Evolutionary conservation across 1,140 invertebrate genomes (phyloP).

Genomic region (Eueides isabella): DNA sequence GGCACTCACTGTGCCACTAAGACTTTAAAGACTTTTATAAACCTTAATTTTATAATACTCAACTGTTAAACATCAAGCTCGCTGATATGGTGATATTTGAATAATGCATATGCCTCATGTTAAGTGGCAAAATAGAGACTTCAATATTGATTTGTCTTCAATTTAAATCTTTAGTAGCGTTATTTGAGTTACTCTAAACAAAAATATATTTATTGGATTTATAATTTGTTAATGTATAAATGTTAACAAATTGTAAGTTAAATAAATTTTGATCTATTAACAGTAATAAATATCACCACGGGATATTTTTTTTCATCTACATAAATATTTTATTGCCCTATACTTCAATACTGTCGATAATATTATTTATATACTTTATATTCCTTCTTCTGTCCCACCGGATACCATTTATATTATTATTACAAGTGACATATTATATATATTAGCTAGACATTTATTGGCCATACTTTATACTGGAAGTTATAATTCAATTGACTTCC

Average conservation of each 20-base stretch:
- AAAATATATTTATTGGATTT: background rate
- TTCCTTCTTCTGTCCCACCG: background rate
- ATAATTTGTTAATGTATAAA: background rate
- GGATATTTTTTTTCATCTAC: constrained; percentile 9
- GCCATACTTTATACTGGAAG: background rate
- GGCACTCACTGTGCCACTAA: no score
- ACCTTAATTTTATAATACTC: no score
- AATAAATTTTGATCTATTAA: background rate
- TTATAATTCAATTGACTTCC: constrained; percentile 1
- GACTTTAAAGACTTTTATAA: no score
- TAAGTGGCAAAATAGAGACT: no score
- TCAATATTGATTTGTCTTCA: no score
- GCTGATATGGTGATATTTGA: no score
- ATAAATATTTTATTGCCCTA: background rate
- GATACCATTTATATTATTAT: constrained; percentile 4
- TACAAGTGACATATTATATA: background rate
- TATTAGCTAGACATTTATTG: constrained; percentile 7
- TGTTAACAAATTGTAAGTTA: background rate
- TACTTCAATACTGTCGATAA: constrained; percentile 1
- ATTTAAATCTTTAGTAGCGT: no score
- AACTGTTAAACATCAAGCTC: no score
- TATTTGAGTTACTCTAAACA: no score
- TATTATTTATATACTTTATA: background rate
- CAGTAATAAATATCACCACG: background rate
- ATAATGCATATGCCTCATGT: no score